A percentile compares a stretch with the other conserved stretches of the same genome.
phyloP scores from a whole-genome alignment of 2,113 vertebrate species.

The Coracopsis vasa region DNA sequence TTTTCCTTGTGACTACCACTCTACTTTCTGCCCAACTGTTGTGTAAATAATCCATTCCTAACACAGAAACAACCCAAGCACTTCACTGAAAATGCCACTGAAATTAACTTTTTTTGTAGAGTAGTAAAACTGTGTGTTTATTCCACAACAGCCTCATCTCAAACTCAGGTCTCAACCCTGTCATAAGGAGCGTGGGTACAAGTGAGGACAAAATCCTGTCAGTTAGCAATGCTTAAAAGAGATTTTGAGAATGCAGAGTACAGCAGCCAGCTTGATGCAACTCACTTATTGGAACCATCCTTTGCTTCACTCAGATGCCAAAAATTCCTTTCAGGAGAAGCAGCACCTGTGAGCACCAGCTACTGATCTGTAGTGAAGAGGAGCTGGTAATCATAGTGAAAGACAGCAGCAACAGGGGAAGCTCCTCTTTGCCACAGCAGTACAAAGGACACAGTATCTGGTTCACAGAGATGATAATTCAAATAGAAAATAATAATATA shows the following conservation, averaged over 20 bases:
- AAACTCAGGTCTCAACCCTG: neutral
- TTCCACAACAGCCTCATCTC: neutral
- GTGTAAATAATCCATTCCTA: neutral
- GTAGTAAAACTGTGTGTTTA: neutral
- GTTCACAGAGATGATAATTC: neutral
- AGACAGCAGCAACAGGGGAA: neutral
- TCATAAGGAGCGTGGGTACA: rapidly evolving
- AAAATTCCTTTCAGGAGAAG: neutral
- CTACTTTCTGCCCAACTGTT: neutral
- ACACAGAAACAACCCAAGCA: neutral
- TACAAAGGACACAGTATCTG: neutral
- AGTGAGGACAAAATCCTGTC: neutral
- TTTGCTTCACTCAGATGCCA: neutral
- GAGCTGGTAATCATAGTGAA: neutral
- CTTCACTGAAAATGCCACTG: neutral
- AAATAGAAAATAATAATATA: neutral
- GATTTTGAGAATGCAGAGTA: neutral
- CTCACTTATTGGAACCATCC: neutral
- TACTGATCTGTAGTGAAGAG: neutral
- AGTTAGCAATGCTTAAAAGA: neutral
- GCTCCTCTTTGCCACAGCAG: neutral
- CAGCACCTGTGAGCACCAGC: neutral
- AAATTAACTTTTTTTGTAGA: neutral
- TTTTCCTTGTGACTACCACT: neutral
- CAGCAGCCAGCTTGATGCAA: neutral